Percentiles rank a stretch among this genome's conserved stretches.
Conservation (phyloP, 2,113 vertebrate genomes). For the Hyla sarda region DNA sequence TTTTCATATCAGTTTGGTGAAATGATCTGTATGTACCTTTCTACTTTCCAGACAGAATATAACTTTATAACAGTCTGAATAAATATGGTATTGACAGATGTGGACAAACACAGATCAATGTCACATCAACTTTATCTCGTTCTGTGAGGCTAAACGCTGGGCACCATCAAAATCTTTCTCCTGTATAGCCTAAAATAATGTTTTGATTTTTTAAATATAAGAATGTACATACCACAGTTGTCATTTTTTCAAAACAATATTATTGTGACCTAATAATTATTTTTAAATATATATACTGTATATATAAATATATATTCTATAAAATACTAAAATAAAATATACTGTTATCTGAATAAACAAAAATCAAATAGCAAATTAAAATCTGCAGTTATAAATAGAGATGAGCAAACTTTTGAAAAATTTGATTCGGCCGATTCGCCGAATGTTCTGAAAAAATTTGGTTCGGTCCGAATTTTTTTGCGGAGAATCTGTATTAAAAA, state of each 20-base stretch:
- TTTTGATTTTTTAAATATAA: not conserved
- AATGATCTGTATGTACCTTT: not conserved
- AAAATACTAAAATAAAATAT: too few relatives aligned
- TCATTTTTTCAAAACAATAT: not conserved
- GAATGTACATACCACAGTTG: not conserved
- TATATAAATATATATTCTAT: too few relatives aligned
- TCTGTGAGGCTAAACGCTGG: not conserved
- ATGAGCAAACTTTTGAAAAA: too few relatives aligned
- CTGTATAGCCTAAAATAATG: not conserved
- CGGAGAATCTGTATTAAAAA: too few relatives aligned
- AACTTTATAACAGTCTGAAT: conserved; percentile 10
- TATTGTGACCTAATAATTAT: too few relatives aligned
- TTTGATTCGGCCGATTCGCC: too few relatives aligned
- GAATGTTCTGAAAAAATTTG: too few relatives aligned
- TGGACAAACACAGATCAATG: not conserved
- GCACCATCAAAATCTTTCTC: not conserved
- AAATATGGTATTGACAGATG: conserved; percentile 14
- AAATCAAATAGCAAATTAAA: too few relatives aligned
- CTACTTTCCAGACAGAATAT: not conserved
- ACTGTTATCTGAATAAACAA: too few relatives aligned
- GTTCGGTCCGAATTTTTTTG: too few relatives aligned
- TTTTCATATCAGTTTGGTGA: not conserved
- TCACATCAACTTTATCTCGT: not conserved
- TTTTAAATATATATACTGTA: too few relatives aligned
- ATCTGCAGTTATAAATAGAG: too few relatives aligned